These are phyloP conservation scores for Oncorhynchus tshawytscha DNA, from an alignment of 2,113 vertebrate species.

Conservation along the genomic window DNA sequence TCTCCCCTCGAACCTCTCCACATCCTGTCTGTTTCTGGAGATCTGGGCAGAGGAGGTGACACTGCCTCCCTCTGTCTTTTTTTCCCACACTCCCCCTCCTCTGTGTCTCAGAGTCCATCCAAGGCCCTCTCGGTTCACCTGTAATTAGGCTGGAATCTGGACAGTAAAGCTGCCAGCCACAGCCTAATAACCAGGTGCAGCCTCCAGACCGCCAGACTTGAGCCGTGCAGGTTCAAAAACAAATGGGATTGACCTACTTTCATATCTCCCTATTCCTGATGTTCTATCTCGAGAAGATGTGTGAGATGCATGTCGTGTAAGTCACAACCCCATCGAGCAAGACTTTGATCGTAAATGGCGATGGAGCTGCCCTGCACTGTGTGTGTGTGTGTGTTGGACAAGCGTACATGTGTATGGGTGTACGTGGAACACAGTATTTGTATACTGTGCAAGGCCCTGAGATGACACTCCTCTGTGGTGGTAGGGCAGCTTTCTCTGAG, in stretches of 20 bases:
- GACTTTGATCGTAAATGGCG: no score
- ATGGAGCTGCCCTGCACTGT: no score
- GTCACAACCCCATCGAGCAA: no score
- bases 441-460: conserved; percentile 8
- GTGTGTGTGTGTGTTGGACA: background rate
- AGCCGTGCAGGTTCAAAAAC: background rate
- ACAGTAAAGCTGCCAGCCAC: conserved; percentile 65
- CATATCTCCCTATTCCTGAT: background rate
- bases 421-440: background rate
- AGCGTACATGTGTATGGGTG: background rate
- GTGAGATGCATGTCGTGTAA: no score
- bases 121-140: conserved; percentile 46
- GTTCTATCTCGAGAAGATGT: background rate
- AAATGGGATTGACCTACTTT: conserved; percentile 42
- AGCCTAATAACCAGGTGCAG: conserved; percentile 67
- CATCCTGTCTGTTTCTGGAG: background rate
- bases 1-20: background rate
- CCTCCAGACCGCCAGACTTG: conserved; percentile 25
- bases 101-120: conserved; percentile 35
- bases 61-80: background rate
- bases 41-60: background rate
- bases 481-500: conserved; percentile 1
- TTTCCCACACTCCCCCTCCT: conserved; percentile 53
- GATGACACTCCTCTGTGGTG: conserved; percentile 28
- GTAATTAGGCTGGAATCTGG: conserved; percentile 74